phyloP scores from a whole-genome alignment of 2,797 vertebrate genomes.

The Choloepus didactylus region DNA sequence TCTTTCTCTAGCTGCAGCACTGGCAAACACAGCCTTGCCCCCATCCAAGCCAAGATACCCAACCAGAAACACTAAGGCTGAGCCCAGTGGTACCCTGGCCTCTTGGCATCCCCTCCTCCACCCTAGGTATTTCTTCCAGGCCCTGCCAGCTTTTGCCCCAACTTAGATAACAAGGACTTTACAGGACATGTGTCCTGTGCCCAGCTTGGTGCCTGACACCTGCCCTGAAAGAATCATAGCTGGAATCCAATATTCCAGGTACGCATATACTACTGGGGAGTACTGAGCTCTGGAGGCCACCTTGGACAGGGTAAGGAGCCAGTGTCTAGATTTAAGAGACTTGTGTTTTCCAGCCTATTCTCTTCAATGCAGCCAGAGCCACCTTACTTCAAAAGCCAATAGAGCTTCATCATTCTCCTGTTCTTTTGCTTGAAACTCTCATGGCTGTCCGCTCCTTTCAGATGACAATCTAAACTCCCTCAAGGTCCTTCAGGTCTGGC shows the following conservation, averaged over 20 bases:
- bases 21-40: not conserved
- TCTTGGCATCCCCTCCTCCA: not conserved
- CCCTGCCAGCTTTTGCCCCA: not conserved
- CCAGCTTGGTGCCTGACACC: not conserved
- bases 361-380: not conserved
- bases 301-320: not conserved
- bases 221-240: not conserved
- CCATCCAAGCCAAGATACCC: not conserved
- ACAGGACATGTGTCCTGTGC: not conserved
- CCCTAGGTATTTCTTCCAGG: not conserved
- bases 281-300: not conserved
- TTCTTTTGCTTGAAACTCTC: not conserved
- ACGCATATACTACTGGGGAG: fast-evolving
- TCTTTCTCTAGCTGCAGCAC: not conserved
- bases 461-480: not conserved
- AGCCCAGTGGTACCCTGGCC: not conserved
- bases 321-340: not conserved
- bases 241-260: not conserved
- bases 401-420: not conserved
- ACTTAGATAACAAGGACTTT: not conserved
- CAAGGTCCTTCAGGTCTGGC: not conserved
- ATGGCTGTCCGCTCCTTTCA: not conserved
- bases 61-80: not conserved
- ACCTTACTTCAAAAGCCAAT: not conserved
- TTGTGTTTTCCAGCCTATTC: not conserved